Percentiles rank a stretch among this genome's conserved stretches.
Conservation (phyloP, 2,888 invertebrate species). For the Monoplex corrugatus region DNA sequence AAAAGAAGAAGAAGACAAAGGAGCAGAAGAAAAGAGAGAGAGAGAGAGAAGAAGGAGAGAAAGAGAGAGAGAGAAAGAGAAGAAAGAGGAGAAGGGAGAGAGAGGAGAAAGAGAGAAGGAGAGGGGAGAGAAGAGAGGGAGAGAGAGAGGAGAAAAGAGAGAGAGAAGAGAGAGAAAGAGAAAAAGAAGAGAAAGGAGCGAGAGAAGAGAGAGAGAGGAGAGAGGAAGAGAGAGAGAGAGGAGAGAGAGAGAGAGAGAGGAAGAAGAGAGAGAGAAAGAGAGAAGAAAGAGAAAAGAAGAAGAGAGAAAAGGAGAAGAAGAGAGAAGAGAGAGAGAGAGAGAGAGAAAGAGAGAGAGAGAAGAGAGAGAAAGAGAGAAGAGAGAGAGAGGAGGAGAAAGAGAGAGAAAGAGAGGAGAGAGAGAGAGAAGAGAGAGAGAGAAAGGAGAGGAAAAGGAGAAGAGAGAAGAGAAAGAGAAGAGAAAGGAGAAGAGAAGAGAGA, state of each 20-base stretch:
- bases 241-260: not conserved
- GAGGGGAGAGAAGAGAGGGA: too few species aligned
- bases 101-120: not conserved
- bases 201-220: not conserved
- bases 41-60: not conserved
- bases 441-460: not conserved
- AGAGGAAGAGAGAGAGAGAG: not conserved
- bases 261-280: not conserved
- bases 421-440: slow-evolving; percentile 17
- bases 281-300: not conserved
- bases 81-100: not conserved
- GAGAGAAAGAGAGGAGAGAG: not conserved
- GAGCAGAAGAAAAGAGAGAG: not conserved
- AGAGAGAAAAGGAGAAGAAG: not conserved
- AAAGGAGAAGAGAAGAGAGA: not conserved
- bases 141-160: not conserved
- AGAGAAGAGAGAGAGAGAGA: not conserved
- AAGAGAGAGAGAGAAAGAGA: not conserved
- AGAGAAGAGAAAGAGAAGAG: not conserved
- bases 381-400: not conserved
- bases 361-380: too few species aligned
- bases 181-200: not conserved
- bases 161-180: not conserved
- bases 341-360: slow-evolving; percentile 4
- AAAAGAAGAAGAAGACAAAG: too few species aligned